phyloP scores from a whole-genome alignment of 2,113 vertebrate species.

The Microtus pennsylvanicus region DNA sequence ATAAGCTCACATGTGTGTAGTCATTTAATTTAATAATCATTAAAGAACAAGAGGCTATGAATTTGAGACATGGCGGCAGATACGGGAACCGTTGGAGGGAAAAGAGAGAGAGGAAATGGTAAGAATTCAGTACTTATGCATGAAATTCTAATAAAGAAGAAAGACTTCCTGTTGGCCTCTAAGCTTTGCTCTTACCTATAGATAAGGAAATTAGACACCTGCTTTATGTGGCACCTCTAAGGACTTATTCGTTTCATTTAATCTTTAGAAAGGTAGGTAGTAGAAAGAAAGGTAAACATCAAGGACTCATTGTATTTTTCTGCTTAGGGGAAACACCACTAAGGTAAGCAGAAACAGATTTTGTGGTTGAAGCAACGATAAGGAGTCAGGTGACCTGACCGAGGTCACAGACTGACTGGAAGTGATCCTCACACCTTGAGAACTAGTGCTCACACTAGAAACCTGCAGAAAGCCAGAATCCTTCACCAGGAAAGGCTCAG shows the following conservation, averaged over 20 bases:
- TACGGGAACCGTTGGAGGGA: not conserved
- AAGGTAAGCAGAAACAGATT: constrained; percentile 60
- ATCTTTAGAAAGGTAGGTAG: constrained; percentile 3
- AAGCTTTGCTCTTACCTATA: not conserved
- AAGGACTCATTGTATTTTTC: constrained; percentile 37
- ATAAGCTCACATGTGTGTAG: not conserved
- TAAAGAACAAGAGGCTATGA: not conserved
- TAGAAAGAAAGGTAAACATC: constrained; percentile 40
- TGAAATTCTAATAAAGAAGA: not conserved
- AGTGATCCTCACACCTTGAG: not conserved
- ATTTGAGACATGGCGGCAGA: not conserved
- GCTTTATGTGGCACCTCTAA: not conserved
- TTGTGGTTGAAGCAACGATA: constrained; percentile 61
- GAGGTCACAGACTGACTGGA: not conserved
- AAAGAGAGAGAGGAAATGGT: not conserved
- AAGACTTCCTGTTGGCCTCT: not conserved
- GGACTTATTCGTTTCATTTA: constrained; percentile 13
- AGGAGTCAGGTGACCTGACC: constrained; percentile 10
- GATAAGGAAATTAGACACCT: not conserved
- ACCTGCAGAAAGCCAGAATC: not conserved
- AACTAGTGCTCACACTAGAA: not conserved
- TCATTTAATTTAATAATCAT: not conserved
- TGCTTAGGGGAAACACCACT: constrained; percentile 57
- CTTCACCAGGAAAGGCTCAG: not conserved
- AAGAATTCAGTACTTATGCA: not conserved